Evolutionary conservation across 2,888 invertebrate genomes (phyloP), one percentile per base, ranked within the genome.

Genomic region (Drosophila yooni): DNA sequence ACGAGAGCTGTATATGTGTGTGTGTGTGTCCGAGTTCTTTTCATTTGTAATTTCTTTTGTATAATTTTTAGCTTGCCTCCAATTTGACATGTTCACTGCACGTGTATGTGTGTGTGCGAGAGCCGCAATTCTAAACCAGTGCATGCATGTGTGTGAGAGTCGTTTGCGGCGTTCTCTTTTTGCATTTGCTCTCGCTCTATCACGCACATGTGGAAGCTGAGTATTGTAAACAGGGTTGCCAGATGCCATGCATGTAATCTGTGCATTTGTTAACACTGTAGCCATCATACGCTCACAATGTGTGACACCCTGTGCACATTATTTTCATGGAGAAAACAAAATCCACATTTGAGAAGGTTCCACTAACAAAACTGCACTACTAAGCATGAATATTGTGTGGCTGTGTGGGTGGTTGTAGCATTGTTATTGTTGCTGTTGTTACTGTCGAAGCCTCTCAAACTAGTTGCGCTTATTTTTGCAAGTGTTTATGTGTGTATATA

Each of bases 201-300:
- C 81, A 70, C 72, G 73, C 83, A 88, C 87, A 83, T 86, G 85
- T 86, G 85, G 89, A 86, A 85, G 81, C 78, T 88, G 82, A 83
- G 51, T 67, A 66, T 70, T 81, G 78, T 81, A 81, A 81, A 70
- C 57, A 81, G 80, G 67, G 80, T 80, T 80, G 81, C 80, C 80
- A 81, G 72, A 72, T 31, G 43, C 10, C 18, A 25, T 29, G n/a
- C 53, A 65, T 74, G 71, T 75, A 80, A 81, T 68, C 46, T 74
- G 50, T 67, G 48, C 38, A 59, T n/a, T 15, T 53, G 11, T 50
- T 34, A 52, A 27, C 53, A 36, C 38, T n/a, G 21, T 6, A 21
- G 54, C n/a, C n/a, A 11, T n/a, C 8, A n/a, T 36, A 54, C 33
- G 29, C 50, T 46, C 13, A 54, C 34, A 54, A 50, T 27, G 46